A percentile compares a stretch with the other conserved stretches of the same genome.
Evolutionary conservation across 2,888 invertebrate species (phyloP).

Genomic region (Xestia xanthographa): DNA sequence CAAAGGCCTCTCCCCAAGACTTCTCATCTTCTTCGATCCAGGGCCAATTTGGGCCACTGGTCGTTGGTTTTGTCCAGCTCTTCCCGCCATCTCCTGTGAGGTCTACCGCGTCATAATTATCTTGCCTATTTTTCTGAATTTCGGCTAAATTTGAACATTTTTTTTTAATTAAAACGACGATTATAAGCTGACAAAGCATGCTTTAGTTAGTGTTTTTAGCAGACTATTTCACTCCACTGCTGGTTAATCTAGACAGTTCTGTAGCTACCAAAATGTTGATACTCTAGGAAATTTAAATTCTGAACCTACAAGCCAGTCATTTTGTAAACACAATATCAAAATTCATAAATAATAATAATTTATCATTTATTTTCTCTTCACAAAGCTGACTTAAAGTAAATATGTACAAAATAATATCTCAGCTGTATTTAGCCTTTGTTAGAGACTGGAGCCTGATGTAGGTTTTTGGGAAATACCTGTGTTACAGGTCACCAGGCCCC

Average conservation of each 20-base stretch:
- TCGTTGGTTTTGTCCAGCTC: too few relatives aligned
- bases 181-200: not conserved
- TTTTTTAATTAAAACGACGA: not conserved
- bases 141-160: not conserved
- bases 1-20: too few relatives aligned
- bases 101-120: not conserved
- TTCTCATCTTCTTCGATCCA: too few relatives aligned
- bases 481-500: too few relatives aligned
- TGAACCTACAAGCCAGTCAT: not conserved
- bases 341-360: not conserved
- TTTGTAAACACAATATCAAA: not conserved
- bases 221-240: not conserved
- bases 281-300: not conserved
- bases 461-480: too few relatives aligned
- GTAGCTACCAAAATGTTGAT: not conserved
- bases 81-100: too few relatives aligned
- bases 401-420: too few relatives aligned
- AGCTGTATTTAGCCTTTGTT: too few relatives aligned
- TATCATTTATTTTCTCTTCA: too few relatives aligned
- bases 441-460: too few relatives aligned
- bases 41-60: too few relatives aligned
- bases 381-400: too few relatives aligned
- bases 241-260: not conserved
- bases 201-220: not conserved
- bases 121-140: not conserved